Evolutionary conservation across 2,113 vertebrate species (phyloP), one percentile per base, ranked within the genome.

Genomic region (Pangasianodon hypophthalmus): DNA sequence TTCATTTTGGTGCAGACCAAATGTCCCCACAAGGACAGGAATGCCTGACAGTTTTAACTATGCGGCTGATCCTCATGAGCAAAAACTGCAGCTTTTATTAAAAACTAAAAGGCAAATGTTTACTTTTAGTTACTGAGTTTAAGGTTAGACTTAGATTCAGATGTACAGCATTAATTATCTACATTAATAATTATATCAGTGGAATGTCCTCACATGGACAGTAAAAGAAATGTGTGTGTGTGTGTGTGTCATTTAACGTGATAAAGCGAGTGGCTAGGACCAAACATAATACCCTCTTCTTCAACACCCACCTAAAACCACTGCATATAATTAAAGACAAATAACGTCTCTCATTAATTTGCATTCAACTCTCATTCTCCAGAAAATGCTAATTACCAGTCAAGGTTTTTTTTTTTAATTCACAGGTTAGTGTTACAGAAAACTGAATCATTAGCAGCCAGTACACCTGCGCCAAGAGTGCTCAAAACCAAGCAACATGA

Each of bases 361-460:
- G 37, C 21, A 84, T 58, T 84, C 56, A 60, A 7, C 54, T 60
- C 54, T 26, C 19, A 62, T 41, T 32, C 37, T 58, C 32, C 32
- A 58, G 54, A 83, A 83, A 83, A 58, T 83, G n/a, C 81, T 58
- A 58, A 58, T 83, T 56, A 82, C 16, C 16, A 32, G 50, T 21
- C 79, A n/a, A 26, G 46, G 24, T 46, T 32, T 82, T 82, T 4
- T 11, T 24, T 6, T 11, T 11, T 9, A 6, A 82, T 56, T 83
- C 52, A 83, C 52, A 83, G 19, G 81, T 83, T 58, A 58, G 32
- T 24, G 1, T 58, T 56, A 54, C n/a, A 37, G 4, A 24, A 32
- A 58, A 32, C n/a, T 24, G n/a, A 83, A 37, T 83, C 80, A 83
- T 83, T 41, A 83, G 80, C 80, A 58, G n/a, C 29, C 50, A 37